Percentiles rank a stretch among this genome's conserved stretches.
Evolutionary conservation across 1,140 invertebrate genomes (phyloP).

Genomic region (Zaprionus kolodkinae): DNA sequence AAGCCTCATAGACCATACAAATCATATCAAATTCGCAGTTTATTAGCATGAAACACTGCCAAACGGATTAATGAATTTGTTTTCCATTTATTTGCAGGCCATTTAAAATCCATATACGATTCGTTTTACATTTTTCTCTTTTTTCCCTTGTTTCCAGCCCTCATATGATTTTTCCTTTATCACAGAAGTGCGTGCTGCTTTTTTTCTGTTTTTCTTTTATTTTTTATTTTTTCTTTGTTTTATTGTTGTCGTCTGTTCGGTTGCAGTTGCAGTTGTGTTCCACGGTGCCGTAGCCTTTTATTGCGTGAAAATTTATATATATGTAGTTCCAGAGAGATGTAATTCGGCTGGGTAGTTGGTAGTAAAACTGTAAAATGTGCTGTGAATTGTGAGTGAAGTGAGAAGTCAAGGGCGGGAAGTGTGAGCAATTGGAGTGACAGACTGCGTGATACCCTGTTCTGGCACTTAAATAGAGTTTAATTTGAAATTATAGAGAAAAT

Average conservation of each 20-base stretch:
- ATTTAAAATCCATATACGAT: conserved; percentile 1
- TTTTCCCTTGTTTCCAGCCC: neutral
- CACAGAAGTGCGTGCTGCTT: conserved; percentile 1
- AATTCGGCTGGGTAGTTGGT: conserved; percentile 52
- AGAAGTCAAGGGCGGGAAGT: conserved; percentile 44
- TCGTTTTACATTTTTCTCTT: conserved; percentile 1
- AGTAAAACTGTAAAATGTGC: conserved; percentile 73
- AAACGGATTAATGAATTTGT: conserved; percentile 30
- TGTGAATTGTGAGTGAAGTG: conserved; percentile 74
- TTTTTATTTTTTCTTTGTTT: conserved; percentile 12
- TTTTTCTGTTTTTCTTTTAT: neutral
- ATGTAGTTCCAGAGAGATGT: conserved; percentile 18
- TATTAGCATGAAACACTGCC: conserved; percentile 11
- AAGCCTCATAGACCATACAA: neutral
- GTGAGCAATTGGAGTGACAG: conserved; percentile 13
- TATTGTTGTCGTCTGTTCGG: conserved; percentile 27
- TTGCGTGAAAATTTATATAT: conserved; percentile 75
- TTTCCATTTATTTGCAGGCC: conserved; percentile 12
- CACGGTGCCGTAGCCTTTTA: conserved; percentile 56
- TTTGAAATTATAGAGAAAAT: neutral
- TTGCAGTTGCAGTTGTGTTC: conserved; percentile 15
- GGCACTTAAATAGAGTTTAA: too few relatives aligned
- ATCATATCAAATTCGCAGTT: conserved; percentile 29
- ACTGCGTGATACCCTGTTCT: conserved; percentile 31
- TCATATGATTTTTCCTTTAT: conserved; percentile 29